Base-by-base conservation (phyloP, 2,888 invertebrate genomes). In the Hetaerina titia region DNA sequence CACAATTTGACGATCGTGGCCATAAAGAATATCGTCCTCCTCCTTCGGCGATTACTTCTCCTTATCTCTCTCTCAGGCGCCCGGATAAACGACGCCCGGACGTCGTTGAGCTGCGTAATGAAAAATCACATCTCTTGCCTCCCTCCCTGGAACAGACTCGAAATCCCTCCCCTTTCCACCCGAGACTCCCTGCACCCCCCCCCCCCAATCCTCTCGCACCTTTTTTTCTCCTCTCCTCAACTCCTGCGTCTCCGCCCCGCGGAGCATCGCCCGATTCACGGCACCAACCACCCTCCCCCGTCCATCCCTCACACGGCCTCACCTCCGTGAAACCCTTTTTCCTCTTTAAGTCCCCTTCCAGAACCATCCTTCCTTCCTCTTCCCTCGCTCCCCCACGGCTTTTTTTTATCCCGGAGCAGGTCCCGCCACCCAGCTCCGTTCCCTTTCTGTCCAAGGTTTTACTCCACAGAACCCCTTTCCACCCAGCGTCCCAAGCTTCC, bases 1-100 rank as follows among this genome's bases (percentile, higher is more conserved):
- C 81, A 81, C 81, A 81, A 81, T 81, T 81, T 81, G 81, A 81
- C 81, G 81, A 81, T 81, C 81, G 81, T 81, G 81, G 81, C 81
- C 81, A 81, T 81, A 81, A 81, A 81, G 81, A 81, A 81, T 81
- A 81, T 81, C 81, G 81, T 31, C 81, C 81, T 81, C 81, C 81
- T 81, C 31, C 81, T 81, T 81, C 81, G 31, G 81, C 81, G 81
- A 81, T 81, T 81, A 81, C 81, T 81, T 81, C 81, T 81, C 81
- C 81, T 81, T 81, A 81, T 81, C 81, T 81, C 81, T 31, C 81
- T 81, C 81, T 81, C 81, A 81, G 81, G 81, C 81, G 81, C 81
- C 81, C 81, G 31, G 81, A 81, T 81, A 81, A 81, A 81, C 81
- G 81, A 81, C 81, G 81, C 81, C 81, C 81, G 81, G 81, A 81